phyloP scores from a whole-genome alignment of 2,888 invertebrate genomes.

The Opisthograptis luteolata region DNA sequence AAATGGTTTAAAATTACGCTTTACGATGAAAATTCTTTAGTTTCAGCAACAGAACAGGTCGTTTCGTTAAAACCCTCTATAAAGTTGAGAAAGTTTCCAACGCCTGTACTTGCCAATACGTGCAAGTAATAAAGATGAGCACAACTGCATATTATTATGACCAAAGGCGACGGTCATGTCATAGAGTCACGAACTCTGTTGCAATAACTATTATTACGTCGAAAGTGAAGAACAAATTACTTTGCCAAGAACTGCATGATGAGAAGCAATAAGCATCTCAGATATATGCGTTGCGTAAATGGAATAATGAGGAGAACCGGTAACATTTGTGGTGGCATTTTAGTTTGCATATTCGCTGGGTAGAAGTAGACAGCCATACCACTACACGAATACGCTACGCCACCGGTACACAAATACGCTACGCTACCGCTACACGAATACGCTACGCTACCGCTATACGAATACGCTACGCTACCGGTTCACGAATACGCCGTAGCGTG shows the following conservation, averaged over 20 bases:
- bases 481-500: too few species aligned
- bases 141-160: constrained; percentile 19
- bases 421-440: too few species aligned
- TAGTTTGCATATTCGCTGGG: too few species aligned
- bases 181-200: constrained; percentile 42
- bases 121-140: constrained; percentile 20
- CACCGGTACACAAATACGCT: too few species aligned
- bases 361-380: too few species aligned
- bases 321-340: too few species aligned
- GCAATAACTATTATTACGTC: constrained; percentile 33
- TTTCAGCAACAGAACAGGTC: constrained; percentile 3
- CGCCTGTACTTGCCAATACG: constrained; percentile 16
- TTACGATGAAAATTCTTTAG: not conserved
- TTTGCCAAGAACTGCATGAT: constrained; percentile 41
- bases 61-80: constrained; percentile 9
- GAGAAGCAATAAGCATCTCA: constrained; percentile 27
- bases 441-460: too few species aligned
- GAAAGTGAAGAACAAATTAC: constrained; percentile 52
- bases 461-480: too few species aligned
- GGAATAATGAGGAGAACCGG: too few species aligned
- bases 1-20: too few species aligned
- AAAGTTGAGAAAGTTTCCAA: constrained; percentile 19
- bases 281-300: not conserved
- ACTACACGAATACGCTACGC: too few species aligned
- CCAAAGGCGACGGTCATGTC: constrained; percentile 53